Base-by-base conservation (phyloP, 2,113 vertebrate genomes). In the Engraulis encrasicolus region DNA sequence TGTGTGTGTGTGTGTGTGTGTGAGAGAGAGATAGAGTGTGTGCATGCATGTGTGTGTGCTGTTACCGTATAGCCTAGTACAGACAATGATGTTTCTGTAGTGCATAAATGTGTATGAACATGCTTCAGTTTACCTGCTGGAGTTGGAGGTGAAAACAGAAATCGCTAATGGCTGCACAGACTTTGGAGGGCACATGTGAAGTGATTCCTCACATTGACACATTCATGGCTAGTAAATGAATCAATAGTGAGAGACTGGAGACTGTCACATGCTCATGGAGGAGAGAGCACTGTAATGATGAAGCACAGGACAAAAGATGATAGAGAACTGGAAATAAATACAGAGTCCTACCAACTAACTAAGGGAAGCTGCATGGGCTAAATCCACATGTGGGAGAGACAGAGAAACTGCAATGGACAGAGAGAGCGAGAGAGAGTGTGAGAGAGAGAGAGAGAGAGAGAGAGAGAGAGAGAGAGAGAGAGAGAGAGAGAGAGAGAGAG, bases 171-270 rank as follows among this genome's bases (percentile, higher is more conserved):
- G 88, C 85, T 86, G 83, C 85, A 81, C 85, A 83, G 79, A 82
- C 66, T 78, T 34, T 34, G 77, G 86, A 85, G 82, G 48, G 85
- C 90, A 89, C 90, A 91, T 84, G 86, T 92, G 89, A 91, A 92
- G 89, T 87, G 91, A 94, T 95, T 94, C 94, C 92, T 92, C 91
- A 92, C 54, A 27, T 23, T 23, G 1, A 61, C 87, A 89, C 84
- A 11, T 90, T 80, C 18, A 7, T 89, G 88, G 86, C 88, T 93
- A 91, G 91, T 91, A 85, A 91, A 89, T 92, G 89, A 90, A 91
- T 93, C 91, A 90, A 85, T 84, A 89, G 80, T 86, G 86, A 90
- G 83, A 90, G 90, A 91, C 85, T 87, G 85, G 78, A 82, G 89
- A 87, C 84, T 88, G 84, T 91, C 84, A 52, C 34, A 17, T 14